Evolutionary conservation across 2,888 invertebrate genomes (phyloP).

Genomic region (Drosophila anomalipes): DNA sequence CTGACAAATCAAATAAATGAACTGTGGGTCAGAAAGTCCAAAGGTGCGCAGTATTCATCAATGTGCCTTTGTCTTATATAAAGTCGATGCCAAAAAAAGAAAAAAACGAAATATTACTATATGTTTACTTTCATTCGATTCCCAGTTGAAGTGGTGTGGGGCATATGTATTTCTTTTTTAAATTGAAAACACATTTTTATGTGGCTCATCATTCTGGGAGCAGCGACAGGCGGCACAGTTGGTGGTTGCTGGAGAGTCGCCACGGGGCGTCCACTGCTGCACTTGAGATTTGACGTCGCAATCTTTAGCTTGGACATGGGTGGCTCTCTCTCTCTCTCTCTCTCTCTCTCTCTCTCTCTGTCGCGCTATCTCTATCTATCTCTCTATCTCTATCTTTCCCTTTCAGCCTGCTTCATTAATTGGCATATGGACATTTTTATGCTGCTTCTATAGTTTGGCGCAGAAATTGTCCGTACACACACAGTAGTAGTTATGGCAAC

Average conservation of each 20-base stretch:
- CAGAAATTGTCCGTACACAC: conserved; percentile 32
- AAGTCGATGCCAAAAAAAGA: background rate
- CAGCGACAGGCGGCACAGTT: conserved; percentile 61
- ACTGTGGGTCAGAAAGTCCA: conserved; percentile 46
- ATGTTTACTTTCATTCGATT: conserved; percentile 39
- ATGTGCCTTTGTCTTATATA: conserved; percentile 22
- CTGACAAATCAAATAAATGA: conserved; percentile 47
- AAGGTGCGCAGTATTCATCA: conserved; percentile 58
- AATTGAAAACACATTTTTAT: conserved; percentile 77
- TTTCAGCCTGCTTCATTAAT: conserved; percentile 61
- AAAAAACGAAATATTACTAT: background rate
- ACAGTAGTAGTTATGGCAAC: conserved; percentile 38
- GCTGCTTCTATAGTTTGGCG: conserved; percentile 58
- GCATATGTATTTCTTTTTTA: conserved; percentile 72
- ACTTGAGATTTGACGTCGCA: conserved; percentile 18
- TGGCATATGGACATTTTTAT: conserved; percentile 75
- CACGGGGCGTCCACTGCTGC: conserved; percentile 50
- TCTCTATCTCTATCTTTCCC: conserved; percentile 5
- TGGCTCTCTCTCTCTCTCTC: conserved; percentile 12
- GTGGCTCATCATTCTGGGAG: conserved; percentile 63
- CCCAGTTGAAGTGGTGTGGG: conserved; percentile 21
- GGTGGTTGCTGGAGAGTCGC: conserved; percentile 46
- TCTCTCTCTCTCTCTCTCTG: background rate
- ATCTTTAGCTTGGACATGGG: conserved; percentile 7
- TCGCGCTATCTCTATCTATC: background rate